phyloP scores from a whole-genome alignment of 1,140 invertebrate genomes.

The Mylabris phalerata region DNA sequence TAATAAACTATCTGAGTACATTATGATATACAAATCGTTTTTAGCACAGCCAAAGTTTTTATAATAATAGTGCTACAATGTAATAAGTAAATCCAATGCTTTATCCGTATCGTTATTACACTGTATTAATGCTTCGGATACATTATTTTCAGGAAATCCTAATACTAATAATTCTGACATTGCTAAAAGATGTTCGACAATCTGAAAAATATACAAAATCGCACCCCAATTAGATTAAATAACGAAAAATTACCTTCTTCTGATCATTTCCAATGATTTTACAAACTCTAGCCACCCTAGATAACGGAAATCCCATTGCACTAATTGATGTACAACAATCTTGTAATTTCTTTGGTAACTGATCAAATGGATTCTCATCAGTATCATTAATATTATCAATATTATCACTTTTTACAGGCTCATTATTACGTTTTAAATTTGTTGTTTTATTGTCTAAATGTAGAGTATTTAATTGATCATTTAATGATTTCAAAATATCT shows the following conservation, averaged over 20 bases:
- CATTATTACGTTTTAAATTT: constrained; percentile 22
- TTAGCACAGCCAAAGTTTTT: constrained; percentile 24
- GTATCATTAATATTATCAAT: constrained; percentile 25
- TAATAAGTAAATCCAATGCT: constrained; percentile 69
- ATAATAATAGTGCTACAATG: constrained; percentile 52
- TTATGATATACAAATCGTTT: neutral
- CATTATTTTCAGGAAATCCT: constrained; percentile 71
- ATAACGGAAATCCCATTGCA: constrained; percentile 77
- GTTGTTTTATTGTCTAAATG: constrained; percentile 39
- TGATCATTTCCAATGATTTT: constrained; percentile 69
- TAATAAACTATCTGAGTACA: no score
- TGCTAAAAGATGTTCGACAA: constrained; percentile 61
- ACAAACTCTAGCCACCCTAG: constrained; percentile 69
- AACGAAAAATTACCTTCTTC: constrained; percentile 64
- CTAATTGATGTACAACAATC: constrained; percentile 62
- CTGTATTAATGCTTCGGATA: constrained; percentile 65
- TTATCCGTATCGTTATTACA: constrained; percentile 78
- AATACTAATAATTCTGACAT: constrained; percentile 68
- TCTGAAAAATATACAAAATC: constrained; percentile 48
- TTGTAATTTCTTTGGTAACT: constrained; percentile 53
- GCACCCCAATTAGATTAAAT: constrained; percentile 34
- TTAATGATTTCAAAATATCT: constrained; percentile 63
- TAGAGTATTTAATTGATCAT: constrained; percentile 55
- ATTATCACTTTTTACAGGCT: constrained; percentile 20
- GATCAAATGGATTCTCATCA: constrained; percentile 48